Evolutionary conservation across 2,113 vertebrate genomes (phyloP).

Genomic region (Anser brachyrhynchus): DNA sequence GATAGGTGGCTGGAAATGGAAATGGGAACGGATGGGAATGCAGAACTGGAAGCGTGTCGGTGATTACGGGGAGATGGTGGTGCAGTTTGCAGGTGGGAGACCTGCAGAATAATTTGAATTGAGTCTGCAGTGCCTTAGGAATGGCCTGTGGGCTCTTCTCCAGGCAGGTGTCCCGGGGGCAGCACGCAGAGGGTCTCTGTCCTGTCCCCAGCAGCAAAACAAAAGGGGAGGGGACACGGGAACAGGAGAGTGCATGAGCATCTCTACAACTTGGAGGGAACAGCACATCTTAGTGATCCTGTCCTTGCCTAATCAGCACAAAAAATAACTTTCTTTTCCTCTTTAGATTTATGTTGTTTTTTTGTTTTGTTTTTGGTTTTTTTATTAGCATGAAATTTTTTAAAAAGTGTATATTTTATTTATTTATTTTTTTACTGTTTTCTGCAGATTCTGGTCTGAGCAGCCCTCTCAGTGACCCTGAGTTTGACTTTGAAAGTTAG

Average conservation of each 20-base stretch:
- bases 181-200: background rate
- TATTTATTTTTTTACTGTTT: slow-evolving; percentile 85
- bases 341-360: slow-evolving; percentile 71
- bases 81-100: background rate
- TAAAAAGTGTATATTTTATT: slow-evolving; percentile 71
- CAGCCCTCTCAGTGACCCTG: slow-evolving; percentile 95
- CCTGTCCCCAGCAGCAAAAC: background rate
- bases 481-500: slow-evolving; percentile 98
- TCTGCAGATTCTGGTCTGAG: slow-evolving; percentile 97
- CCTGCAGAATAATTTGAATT: background rate
- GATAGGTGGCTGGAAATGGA: background rate
- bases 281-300: background rate
- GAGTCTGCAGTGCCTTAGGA: background rate
- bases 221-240: background rate
- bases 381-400: slow-evolving; percentile 66
- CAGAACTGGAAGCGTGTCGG: background rate
- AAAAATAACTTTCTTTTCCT: slow-evolving; percentile 61
- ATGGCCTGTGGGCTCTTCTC: background rate
- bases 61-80: background rate
- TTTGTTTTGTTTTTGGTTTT: background rate
- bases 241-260: background rate
- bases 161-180: background rate
- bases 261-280: background rate
- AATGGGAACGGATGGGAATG: background rate
- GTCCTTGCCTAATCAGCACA: background rate